Evolutionary conservation across 2,113 vertebrate genomes (phyloP), one percentile per base, ranked within the genome.

Genomic region (Corythoichthys haematopterus): DNA sequence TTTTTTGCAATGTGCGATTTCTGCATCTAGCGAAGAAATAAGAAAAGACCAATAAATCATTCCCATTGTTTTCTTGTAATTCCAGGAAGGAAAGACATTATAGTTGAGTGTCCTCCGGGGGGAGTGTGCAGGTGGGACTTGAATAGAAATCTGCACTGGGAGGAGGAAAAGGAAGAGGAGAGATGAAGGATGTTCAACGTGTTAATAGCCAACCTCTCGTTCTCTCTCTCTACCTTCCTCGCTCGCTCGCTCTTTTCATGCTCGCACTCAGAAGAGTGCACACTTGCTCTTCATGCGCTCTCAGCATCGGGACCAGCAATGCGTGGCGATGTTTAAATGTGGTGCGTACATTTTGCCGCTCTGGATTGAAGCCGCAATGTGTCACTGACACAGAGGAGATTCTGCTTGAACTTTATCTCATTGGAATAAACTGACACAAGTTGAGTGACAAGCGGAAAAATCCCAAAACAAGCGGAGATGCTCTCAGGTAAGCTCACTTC

Each of bases 251-350:
- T 43, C 38, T 40, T 69, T 50, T 70, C 72, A 70, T 65, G 50
- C 74, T 80, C 47, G 40, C 76, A 65, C 69, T 16, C 68, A 79
- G 64, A 79, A 59, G 72, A 81, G 78, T 11, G 76, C 77, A 76
- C 84, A 71, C 75, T 76, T 66, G 69, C 82, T 80, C 79, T 75
- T 64, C 76, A 85, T 70, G 66, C 73, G 35, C 79, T 63, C 77
- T 50, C 63, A 65, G 67, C 72, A 76, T 59, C 38, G 67, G 57
- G 84, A 80, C 76, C 87, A 71, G 76, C 64, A 45, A 85, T 84
- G 88, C 86, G 61, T 70, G 67, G 63, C 74, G 87, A 87, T 85
- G 89, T 55, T 85, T 87, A 83, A 84, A 87, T 76, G 88, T 86
- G 75, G 82, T 78, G 48, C 81, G 72, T 71, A 73, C 79, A 7